phyloP scores from a whole-genome alignment of 2,113 vertebrate genomes.

The Paraplagusia blochii region DNA sequence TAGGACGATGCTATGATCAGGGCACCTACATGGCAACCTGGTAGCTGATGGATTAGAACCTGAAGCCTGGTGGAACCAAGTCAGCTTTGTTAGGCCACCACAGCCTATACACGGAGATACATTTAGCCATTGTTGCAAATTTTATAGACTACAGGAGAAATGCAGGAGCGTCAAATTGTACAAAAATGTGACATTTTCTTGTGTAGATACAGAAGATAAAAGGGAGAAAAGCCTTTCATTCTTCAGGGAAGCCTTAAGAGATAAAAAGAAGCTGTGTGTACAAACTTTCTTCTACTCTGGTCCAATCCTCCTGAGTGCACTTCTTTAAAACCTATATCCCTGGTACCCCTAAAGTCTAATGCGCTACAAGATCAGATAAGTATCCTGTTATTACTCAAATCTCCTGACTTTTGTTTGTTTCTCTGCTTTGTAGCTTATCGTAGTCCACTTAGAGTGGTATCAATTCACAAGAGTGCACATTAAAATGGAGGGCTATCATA shows the following conservation, averaged over 20 bases:
- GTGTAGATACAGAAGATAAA: not conserved
- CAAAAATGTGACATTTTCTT: slow-evolving; percentile 23
- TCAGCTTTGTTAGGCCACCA: too few relatives aligned
- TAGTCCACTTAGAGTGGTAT: too few relatives aligned
- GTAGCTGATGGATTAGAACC: too few relatives aligned
- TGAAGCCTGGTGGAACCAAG: too few relatives aligned
- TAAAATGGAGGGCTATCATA: too few relatives aligned
- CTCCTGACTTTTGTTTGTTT: too few relatives aligned
- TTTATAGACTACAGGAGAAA: slow-evolving; percentile 26
- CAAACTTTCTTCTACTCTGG: not conserved
- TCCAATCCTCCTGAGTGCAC: not conserved
- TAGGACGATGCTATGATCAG: too few relatives aligned
- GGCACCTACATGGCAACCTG: too few relatives aligned
- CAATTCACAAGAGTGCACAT: too few relatives aligned
- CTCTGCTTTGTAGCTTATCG: too few relatives aligned
- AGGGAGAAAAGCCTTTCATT: slow-evolving; percentile 1
- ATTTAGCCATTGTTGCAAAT: slow-evolving; percentile 5
- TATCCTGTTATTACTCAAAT: slow-evolving; percentile 16
- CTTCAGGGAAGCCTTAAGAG: slow-evolving; percentile 2
- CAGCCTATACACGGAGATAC: slow-evolving; percentile 19
- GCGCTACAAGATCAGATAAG: slow-evolving; percentile 16
- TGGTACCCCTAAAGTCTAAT: slow-evolving; percentile 25
- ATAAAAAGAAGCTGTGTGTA: slow-evolving; percentile 15
- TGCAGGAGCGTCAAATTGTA: slow-evolving; percentile 31
- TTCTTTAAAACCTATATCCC: slow-evolving; percentile 20